These are phyloP conservation scores for Xestoiulus laeticollis DNA, from an alignment of 2,888 invertebrate genomes.

Conservation along the genomic window DNA sequence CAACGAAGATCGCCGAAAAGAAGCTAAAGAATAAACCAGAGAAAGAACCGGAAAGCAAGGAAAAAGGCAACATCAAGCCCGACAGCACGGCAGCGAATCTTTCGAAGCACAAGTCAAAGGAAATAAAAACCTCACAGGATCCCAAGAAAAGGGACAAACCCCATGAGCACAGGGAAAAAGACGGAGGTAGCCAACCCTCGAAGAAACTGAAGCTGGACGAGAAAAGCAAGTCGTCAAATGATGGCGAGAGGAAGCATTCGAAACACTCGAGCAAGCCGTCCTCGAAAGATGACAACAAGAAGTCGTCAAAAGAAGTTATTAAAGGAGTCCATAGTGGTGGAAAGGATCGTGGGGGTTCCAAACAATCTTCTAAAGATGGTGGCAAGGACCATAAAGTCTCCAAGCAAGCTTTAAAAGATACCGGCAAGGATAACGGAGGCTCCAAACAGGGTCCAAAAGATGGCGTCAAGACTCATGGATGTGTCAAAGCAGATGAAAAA, in stretches of 20 bases:
- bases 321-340: not conserved
- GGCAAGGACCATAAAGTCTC: not conserved
- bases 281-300: not conserved
- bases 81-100: not conserved
- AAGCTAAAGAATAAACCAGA: not conserved
- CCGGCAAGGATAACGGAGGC: not conserved
- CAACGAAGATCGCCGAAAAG: not conserved
- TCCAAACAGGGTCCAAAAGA: not conserved
- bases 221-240: not conserved
- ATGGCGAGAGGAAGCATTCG: not conserved
- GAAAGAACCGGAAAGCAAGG: not conserved
- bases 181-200: not conserved
- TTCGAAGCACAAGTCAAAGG: not conserved
- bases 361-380: not conserved
- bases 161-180: not conserved
- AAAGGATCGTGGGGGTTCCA: not conserved
- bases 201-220: not conserved
- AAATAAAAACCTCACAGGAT: not conserved
- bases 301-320: not conserved
- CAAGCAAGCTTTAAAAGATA: not conserved
- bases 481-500: not conserved
- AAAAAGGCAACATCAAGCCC: not conserved
- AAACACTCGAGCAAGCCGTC: not conserved
- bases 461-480: not conserved
- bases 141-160: not conserved